Conservation (phyloP, 2,113 vertebrate species). For the Pachyramphus minor region DNA sequence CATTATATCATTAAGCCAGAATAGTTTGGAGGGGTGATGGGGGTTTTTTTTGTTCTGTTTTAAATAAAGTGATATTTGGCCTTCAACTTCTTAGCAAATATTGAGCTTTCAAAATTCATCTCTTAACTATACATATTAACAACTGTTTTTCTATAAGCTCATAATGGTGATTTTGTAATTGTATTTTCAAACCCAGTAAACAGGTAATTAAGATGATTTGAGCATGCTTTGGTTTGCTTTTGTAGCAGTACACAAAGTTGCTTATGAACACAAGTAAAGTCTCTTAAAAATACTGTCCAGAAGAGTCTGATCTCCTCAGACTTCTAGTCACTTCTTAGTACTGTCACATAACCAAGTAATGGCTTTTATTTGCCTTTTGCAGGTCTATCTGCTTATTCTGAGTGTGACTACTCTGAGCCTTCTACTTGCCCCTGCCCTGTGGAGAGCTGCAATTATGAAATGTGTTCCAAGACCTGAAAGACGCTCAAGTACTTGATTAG, state of each 20-base stretch:
- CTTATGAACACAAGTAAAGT: neutral
- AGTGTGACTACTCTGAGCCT: slow-evolving; percentile 95
- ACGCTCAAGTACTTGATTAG: slow-evolving; percentile 78
- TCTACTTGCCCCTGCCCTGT: slow-evolving; percentile 89
- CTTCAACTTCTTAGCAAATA: neutral
- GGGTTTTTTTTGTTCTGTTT: accelerated
- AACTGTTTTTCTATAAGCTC: neutral
- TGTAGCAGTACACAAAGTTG: neutral
- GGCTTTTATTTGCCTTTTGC: slow-evolving; percentile 26
- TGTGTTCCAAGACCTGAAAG: slow-evolving; percentile 81
- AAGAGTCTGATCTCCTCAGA: neutral
- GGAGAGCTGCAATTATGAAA: slow-evolving; percentile 83
- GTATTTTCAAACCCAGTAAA: neutral
- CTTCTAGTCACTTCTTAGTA: neutral
- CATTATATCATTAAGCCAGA: neutral
- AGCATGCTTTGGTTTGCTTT: neutral
- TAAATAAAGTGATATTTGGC: neutral
- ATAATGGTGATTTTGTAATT: neutral
- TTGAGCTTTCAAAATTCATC: neutral
- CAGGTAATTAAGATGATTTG: neutral
- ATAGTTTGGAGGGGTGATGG: neutral
- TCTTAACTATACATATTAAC: neutral
- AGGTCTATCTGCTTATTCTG: slow-evolving; percentile 95
- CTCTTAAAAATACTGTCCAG: neutral
- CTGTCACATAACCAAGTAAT: neutral